Percentiles rank a stretch among this genome's conserved stretches.
phyloP scores from a whole-genome alignment of 1,140 invertebrate genomes.

The Calliopsis andreniformis region DNA sequence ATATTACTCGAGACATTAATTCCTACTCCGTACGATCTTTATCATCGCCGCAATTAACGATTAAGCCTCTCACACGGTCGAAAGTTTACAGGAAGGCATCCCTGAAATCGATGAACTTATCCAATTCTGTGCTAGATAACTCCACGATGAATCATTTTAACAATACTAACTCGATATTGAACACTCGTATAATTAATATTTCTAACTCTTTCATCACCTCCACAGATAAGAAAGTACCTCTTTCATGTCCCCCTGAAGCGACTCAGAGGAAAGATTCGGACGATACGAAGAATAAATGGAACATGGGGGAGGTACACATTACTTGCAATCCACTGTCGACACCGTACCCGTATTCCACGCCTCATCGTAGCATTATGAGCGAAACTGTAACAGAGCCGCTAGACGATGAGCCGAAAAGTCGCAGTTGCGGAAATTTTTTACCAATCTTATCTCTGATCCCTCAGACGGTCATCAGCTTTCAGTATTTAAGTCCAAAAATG shows the following conservation, averaged over 20 bases:
- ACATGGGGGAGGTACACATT: constrained; percentile 69
- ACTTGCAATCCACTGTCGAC: constrained; percentile 73
- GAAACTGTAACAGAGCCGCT: constrained; percentile 60
- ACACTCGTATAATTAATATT: constrained; percentile 64
- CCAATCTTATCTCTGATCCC: constrained; percentile 77
- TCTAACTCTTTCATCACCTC: constrained; percentile 43
- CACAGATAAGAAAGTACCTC: constrained; percentile 32
- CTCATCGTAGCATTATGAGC: constrained; percentile 46
- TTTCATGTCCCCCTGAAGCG: constrained; percentile 16
- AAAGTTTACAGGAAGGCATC: constrained; percentile 78
- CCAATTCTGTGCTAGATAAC: constrained; percentile 23
- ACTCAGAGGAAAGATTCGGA: constrained; percentile 20
- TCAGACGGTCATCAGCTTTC: constrained; percentile 80
- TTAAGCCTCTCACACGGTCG: constrained; percentile 65
- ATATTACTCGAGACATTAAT: constrained; percentile 31
- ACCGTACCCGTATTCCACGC: constrained; percentile 74
- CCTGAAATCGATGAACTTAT: constrained; percentile 62
- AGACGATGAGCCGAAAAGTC: constrained; percentile 71
- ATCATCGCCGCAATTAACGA: constrained; percentile 73
- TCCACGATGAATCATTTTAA: constrained; percentile 17
- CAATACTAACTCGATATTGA: constrained; percentile 11
- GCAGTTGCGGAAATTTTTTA: constrained; percentile 78
- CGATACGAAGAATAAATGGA: constrained; percentile 55
- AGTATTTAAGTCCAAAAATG: constrained; percentile 82
- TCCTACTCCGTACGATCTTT: constrained; percentile 59